Evolutionary conservation across 1,140 invertebrate genomes (phyloP), one percentile per base, ranked within the genome.

Genomic region (Batillaria attramentaria): DNA sequence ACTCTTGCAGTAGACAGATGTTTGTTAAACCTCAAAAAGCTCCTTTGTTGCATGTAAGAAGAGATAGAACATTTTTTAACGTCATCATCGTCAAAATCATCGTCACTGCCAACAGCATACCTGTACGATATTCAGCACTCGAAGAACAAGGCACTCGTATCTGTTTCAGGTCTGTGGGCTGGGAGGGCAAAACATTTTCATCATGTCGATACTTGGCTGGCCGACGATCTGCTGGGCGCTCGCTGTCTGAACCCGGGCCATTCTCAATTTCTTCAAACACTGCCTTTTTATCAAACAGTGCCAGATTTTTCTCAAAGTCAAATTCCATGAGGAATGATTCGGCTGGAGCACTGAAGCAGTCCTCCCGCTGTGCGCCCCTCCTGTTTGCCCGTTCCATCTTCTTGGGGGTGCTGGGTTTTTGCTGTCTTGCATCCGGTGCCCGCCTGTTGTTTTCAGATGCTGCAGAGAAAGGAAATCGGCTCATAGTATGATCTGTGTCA

Each of bases 241-340:
- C 73, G 24, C 10, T 3, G 68, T 85, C 83, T 68, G 50, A 43
- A 39, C 68, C 70, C 31, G 78, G 79, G 0, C 84, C 79, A 82
- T 84, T 87, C 76, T 95, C 94, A 78, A 95, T 94, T 90, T 95
- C 93, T 85, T 96, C 94, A 93, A 94, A 95, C 73, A 91, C 88
- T 70, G 92, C 92, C 85, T 92, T 89, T 91, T 98, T 98, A 91
- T 97, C 95, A 91, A 97, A 97, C 37, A 98, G 91, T 18, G 96
- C 96, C 31, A 97, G 92, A 92, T 97, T 97, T 81, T 96, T 97
- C 89, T 97, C 96, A 93, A 98, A 97, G 92, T 97, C 97, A 93
- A 97, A 98, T 86, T 96, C 93, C 39, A 92, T 90, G 86, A 90
- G 85, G 43, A 92, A 93, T 69, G 93, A 92, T 83, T 93, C 93